Evolutionary conservation across 2,113 vertebrate genomes (phyloP).

Genomic region (Leptocoma aspasia): DNA sequence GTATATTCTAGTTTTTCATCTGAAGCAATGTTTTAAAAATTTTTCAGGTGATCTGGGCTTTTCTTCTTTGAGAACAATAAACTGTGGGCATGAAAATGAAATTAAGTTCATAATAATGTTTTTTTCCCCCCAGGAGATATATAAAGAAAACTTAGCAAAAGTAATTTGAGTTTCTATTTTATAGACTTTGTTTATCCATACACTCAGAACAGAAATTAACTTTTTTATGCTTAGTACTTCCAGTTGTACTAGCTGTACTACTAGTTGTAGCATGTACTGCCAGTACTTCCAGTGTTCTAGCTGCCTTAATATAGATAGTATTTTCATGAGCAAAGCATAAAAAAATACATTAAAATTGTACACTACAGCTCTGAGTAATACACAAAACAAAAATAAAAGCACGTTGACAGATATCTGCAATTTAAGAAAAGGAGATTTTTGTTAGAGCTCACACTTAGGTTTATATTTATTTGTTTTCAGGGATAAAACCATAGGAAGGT

Average conservation of each 20-base stretch:
- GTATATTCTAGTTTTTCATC: slow-evolving; percentile 60
- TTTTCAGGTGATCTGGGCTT: background rate
- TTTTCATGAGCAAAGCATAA: background rate
- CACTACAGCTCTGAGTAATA: background rate
- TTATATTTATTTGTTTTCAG: background rate
- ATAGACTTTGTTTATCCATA: background rate
- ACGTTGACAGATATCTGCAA: background rate
- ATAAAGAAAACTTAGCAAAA: background rate
- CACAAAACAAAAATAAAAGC: background rate
- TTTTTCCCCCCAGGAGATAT: background rate
- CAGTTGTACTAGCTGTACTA: background rate
- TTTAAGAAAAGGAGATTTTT: background rate
- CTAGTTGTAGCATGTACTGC: too few species aligned
- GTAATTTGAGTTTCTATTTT: background rate
- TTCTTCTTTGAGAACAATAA: background rate
- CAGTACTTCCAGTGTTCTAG: background rate
- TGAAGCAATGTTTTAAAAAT: background rate
- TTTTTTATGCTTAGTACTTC: background rate
- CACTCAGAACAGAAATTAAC: background rate
- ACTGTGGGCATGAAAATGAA: background rate
- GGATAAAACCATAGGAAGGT: background rate
- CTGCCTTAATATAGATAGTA: background rate
- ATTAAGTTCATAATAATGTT: background rate
- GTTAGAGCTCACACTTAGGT: background rate
- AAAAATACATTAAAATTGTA: background rate